Evolutionary conservation across 1,140 invertebrate species (phyloP).

Genomic region (Lordiphosa collinella): DNA sequence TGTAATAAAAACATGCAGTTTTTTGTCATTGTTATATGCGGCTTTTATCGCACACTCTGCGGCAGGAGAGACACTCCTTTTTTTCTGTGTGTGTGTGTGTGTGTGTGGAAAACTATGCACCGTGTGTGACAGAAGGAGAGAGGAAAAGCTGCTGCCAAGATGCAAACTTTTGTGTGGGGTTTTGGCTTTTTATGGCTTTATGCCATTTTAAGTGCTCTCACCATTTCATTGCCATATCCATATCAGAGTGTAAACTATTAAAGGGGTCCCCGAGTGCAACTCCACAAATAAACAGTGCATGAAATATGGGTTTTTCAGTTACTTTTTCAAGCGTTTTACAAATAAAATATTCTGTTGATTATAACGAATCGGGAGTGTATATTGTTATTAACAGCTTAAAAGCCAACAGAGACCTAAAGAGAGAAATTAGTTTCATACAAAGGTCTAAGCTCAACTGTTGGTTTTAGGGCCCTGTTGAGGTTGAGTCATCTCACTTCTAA

Average conservation of each 20-base stretch:
- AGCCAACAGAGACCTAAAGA: too few relatives aligned
- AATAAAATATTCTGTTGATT: too few relatives aligned
- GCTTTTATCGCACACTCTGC: slow-evolving; percentile 40
- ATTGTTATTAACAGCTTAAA: too few relatives aligned
- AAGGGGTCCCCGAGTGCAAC: slow-evolving; percentile 32
- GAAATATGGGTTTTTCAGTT: slow-evolving; percentile 61
- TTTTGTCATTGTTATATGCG: slow-evolving; percentile 70
- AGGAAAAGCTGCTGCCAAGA: slow-evolving; percentile 29
- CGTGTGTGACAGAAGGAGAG: slow-evolving; percentile 19
- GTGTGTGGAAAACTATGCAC: slow-evolving; percentile 49
- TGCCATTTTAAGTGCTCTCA: slow-evolving; percentile 66
- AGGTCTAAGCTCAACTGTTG: too few relatives aligned
- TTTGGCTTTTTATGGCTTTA: slow-evolving; percentile 51
- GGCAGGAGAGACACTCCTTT: slow-evolving; percentile 6
- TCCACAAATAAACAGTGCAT: slow-evolving; percentile 65
- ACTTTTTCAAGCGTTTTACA: slow-evolving; percentile 20
- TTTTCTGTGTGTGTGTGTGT: too few relatives aligned
- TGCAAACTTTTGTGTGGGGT: slow-evolving; percentile 19
- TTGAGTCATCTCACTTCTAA: too few relatives aligned
- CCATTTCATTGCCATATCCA: slow-evolving; percentile 51
- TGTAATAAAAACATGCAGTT: slow-evolving; percentile 77
- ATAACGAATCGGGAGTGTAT: too few relatives aligned
- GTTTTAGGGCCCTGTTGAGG: too few relatives aligned
- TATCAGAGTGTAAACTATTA: slow-evolving; percentile 59
- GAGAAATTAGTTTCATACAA: too few relatives aligned